phyloP scores from a whole-genome alignment of 2,888 invertebrate genomes.

The Drosophila affinis region DNA sequence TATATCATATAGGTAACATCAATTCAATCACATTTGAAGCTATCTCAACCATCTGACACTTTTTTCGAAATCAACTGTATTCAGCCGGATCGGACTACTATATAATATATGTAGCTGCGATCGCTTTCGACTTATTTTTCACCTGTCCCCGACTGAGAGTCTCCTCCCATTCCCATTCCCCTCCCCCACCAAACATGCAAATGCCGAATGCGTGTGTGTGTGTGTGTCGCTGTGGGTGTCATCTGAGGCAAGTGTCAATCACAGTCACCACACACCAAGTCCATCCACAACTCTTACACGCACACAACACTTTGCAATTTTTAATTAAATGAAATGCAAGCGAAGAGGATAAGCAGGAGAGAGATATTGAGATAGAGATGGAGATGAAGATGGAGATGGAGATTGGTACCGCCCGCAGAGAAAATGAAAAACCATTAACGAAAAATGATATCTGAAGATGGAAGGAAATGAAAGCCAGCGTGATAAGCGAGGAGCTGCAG shows the following conservation, averaged over 20 bases:
- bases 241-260: slow-evolving; percentile 42
- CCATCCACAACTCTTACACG: background rate
- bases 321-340: slow-evolving; percentile 49
- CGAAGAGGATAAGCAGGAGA: slow-evolving; percentile 21
- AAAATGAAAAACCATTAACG: slow-evolving; percentile 49
- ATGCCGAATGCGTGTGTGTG: slow-evolving; percentile 5
- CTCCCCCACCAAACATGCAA: background rate
- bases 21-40: too few relatives aligned
- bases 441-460: slow-evolving; percentile 42
- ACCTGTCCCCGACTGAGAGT: background rate
- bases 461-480: background rate
- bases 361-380: slow-evolving; percentile 11
- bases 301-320: slow-evolving; percentile 32
- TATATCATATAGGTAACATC: too few relatives aligned
- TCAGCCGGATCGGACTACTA: too few relatives aligned
- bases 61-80: too few relatives aligned
- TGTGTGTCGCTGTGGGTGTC: slow-evolving; percentile 1
- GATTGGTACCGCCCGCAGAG: slow-evolving; percentile 13
- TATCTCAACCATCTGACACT: too few relatives aligned
- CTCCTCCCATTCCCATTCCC: background rate
- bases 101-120: too few relatives aligned
- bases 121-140: background rate
- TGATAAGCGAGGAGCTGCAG: background rate
- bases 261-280: slow-evolving; percentile 40
- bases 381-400: slow-evolving; percentile 9